Evolutionary conservation across 2,113 vertebrate genomes (phyloP), one percentile per base, ranked within the genome.

Genomic region (Dipodomys merriami): DNA sequence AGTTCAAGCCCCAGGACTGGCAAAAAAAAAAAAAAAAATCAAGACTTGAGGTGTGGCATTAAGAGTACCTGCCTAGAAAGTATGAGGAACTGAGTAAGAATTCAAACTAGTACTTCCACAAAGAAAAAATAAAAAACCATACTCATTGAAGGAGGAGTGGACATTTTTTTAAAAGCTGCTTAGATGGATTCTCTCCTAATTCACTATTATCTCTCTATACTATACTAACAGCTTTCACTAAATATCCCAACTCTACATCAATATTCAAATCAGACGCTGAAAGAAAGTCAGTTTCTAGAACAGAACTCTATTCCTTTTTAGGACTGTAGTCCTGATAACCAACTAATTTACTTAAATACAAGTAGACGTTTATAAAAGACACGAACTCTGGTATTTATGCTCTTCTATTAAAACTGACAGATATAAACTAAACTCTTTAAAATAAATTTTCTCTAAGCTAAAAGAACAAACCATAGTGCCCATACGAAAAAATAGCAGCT

Each of bases 371-470:
- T 65, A 27, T 20, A 30, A 74, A 83, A 74, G 74, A 88, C 64
- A 69, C 74, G 44, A 77, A 27, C 13, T 49, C 82, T n/a, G 5
- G 49, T 80, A 27, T 49, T 49, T 91, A 57, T 72, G 2, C 46
- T 72, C 23, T 64, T 71, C 86, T 77, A 81, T 33, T 83, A 62
- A 88, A 85, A 30, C 12, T 94, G 30, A 19, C 30, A 81, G 90
- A 74, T 35, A 77, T 53, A 89, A 73, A 71, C 27, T 44, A 92
- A 72, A 90, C 30, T 85, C 53, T 83, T 88, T 65, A 60, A 91
- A 64, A 86, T 76, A 74, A 94, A 53, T 71, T 86, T 79, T 80
- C 64, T 85, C 29, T 94, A 19, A 85, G 33, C 33, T 71, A 60
- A 91, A 74, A 69, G n/a, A 88, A 89, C 33, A 67, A 84, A 73